Evolutionary conservation across 92 coral and sea anemone genomes (phyloP).

Genomic region (Hydrozoanthus gracilis): DNA sequence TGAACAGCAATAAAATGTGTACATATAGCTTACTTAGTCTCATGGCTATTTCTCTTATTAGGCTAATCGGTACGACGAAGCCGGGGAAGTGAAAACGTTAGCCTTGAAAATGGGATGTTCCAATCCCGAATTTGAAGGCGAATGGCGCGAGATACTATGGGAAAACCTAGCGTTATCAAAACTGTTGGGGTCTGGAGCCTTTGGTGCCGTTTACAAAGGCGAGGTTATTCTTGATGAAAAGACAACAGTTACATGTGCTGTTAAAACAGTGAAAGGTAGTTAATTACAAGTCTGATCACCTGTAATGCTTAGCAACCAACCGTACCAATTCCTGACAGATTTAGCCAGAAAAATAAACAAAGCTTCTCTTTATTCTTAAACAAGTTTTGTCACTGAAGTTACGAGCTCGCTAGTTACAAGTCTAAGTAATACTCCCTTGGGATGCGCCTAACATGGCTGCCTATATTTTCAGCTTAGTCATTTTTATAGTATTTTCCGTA

Average conservation of each 20-base stretch:
- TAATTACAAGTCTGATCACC: too few species aligned
- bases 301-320: too few species aligned
- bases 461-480: too few species aligned
- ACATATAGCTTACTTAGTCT: neutral
- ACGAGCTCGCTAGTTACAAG: too few species aligned
- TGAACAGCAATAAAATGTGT: neutral
- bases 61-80: neutral
- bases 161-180: constrained; percentile 55
- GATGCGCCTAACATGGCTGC: too few species aligned
- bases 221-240: constrained; percentile 41
- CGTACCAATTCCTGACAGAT: too few species aligned
- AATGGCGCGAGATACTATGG: constrained; percentile 59
- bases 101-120: constrained; percentile 24
- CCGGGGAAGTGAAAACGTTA: neutral
- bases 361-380: too few species aligned
- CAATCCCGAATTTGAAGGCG: constrained; percentile 9
- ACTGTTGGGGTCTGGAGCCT: constrained; percentile 83
- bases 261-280: constrained; percentile 73
- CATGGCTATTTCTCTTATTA: neutral
- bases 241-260: constrained; percentile 65
- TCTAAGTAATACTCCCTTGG: too few species aligned
- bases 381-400: too few species aligned
- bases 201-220: constrained; percentile 75
- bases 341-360: too few species aligned
- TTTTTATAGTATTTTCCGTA: too few species aligned